Conservation (phyloP, 2,113 vertebrate species). For the Rousettus leschenaultii region DNA sequence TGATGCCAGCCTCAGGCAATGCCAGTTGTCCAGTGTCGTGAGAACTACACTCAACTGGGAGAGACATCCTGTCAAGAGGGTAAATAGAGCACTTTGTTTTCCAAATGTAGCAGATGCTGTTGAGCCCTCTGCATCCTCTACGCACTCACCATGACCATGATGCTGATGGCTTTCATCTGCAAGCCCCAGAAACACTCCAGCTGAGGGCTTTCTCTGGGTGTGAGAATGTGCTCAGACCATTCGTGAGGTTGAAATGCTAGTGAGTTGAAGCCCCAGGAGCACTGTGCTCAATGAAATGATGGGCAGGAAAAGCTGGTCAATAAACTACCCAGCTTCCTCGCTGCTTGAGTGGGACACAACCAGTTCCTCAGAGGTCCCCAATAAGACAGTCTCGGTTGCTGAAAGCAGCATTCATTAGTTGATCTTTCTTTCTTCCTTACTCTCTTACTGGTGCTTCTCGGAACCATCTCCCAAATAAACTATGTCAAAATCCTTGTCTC, state of each 20-base stretch:
- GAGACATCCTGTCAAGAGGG: background rate
- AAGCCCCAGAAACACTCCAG: background rate
- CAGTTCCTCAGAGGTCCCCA: background rate
- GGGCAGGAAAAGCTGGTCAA: background rate
- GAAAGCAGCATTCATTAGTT: background rate
- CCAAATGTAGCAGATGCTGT: background rate
- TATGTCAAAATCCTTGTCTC: background rate
- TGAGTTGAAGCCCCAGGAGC: background rate
- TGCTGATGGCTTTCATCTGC: background rate
- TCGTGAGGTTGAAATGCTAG: background rate
- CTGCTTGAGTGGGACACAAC: background rate
- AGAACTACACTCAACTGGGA: background rate
- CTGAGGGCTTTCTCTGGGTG: background rate
- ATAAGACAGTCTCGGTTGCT: background rate
- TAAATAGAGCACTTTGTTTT: background rate
- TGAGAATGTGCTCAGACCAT: background rate
- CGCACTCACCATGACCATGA: accelerated
- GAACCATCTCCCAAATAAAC: background rate
- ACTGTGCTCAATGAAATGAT: background rate
- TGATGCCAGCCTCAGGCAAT: background rate
- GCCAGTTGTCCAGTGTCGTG: background rate
- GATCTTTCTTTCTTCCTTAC: background rate
- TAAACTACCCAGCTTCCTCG: background rate
- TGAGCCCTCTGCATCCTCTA: background rate
- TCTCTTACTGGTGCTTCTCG: background rate